Evolutionary conservation across 1,140 invertebrate genomes (phyloP), one percentile per base, ranked within the genome.

Genomic region (Dendrolimus kikuchii): DNA sequence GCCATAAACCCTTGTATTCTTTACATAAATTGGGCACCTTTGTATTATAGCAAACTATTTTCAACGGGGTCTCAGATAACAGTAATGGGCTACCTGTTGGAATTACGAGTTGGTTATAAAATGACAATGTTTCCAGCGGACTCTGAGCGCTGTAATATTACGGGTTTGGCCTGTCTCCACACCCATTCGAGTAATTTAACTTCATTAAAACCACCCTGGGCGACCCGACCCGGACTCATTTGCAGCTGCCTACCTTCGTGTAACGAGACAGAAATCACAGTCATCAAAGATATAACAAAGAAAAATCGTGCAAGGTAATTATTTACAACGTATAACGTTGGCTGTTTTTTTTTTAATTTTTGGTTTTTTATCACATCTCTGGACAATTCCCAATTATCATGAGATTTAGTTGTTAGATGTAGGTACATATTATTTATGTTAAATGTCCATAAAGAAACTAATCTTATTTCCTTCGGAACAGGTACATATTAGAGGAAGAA

Each of bases 191-290:
- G 86, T 52, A 82, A 90, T 55, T 67, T 93, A 2, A 90, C 90
- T 2, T 89, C 91, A 0, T 82, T 92, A 45, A 81, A 81, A 41
- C 85, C 87, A 0, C 50, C 49, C 0, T 88, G 87, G 87, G 72
- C 77, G 0, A 56, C 53, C 5, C 64, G 79, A 0, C 72, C 73
- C 0, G 90, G 91, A 4, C 72, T 91, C 6, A 74, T 83, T 0
- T 92, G 91, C 40, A 75, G 90, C 60, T 92, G 91, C 55, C 64
- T 90, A 44, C 90, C 90, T 0, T 91, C 90, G 4, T 92, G 90
- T 62, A 86, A 88, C 4, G 91, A 92, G 65, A 87, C 88, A 41
- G 90, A 92, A 54, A 89, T 90, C 9, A 87, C 88, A 4, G 79
- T 89, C n/a, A 89, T 90, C 46, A 86, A 82, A 47, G 86, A 87